Evolutionary conservation across 2,797 vertebrate genomes (phyloP), one percentile per base, ranked within the genome.

Genomic region (Pangasius sanitwongsei): DNA sequence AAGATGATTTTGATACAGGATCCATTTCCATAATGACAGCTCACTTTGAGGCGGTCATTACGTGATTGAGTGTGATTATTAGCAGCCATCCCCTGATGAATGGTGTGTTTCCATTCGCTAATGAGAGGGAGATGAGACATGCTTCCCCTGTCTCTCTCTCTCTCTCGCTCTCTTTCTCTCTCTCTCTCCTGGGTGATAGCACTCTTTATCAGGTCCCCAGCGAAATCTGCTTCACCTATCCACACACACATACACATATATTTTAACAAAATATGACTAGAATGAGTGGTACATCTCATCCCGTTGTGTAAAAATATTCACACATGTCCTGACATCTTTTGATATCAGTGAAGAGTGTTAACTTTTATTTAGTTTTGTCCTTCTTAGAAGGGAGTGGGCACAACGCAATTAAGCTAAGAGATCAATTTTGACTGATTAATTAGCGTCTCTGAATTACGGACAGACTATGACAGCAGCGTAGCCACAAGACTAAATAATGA

Each of bases 31-130:
- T 91, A 91, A 91, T 92, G 92, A 91, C 87, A 82, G 89, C 91
- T 92, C 87, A 87, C 89, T 92, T 88, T 88, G 91, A 92, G 89
- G 75, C 80, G 92, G 91, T 92, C 92, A 92, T 92, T 92, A 92
- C 85, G 92, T 94, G 95, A 95, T 94, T 92, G 95, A 95, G 94
- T 94, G 92, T 28, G 93, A 94, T 95, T 94, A 95, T 96, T 94
- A 95, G 90, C n/a, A 90, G 72, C 91, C 48, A 61, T 92, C 89
- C 92, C 92, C 93, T 93, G 94, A 95, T 94, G 93, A 94, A 94
- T 90, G 94, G 90, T 92, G 92, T 94, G 94, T 96, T 95, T 95
- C 94, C 94, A 95, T 93, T 93, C 89, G 67, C 93, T 96, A 96
- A 96, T 95, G 95, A 96, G 93, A 86, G 92, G 87, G 89, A 93